These are phyloP conservation scores for Trissolcus brochymenae DNA, from an alignment of 2,888 invertebrate genomes.

Conservation along the genomic window DNA sequence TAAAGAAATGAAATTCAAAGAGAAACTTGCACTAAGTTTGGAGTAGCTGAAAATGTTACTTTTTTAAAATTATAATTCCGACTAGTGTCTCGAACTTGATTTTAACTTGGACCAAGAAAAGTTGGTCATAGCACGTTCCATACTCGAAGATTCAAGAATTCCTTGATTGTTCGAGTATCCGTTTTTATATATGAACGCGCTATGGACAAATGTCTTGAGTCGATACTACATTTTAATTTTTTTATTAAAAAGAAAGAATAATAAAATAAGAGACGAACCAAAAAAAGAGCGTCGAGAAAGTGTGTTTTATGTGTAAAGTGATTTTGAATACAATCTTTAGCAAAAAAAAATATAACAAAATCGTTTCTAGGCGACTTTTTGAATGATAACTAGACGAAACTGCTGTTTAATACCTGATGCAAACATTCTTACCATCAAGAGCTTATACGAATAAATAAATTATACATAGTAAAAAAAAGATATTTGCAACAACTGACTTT, in stretches of 20 bases:
- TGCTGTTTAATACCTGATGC: too few relatives aligned
- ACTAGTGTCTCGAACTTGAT: constrained; percentile 17
- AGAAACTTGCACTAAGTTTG: too few relatives aligned
- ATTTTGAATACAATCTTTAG: too few relatives aligned
- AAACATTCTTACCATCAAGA: too few relatives aligned
- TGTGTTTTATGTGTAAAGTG: too few relatives aligned
- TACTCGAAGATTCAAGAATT: constrained; percentile 75
- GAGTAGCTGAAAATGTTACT: not conserved
- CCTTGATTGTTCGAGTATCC: constrained; percentile 75
- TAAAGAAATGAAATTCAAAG: not conserved
- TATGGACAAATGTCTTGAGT: constrained; percentile 60
- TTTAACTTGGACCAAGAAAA: constrained; percentile 1
- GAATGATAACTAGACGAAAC: constrained; percentile 10
- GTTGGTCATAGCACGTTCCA: constrained; percentile 67
- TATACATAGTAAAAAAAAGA: too few relatives aligned
- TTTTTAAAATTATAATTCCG: constrained; percentile 19
- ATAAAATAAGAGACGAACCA: too few relatives aligned
- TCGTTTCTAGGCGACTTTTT: not conserved
- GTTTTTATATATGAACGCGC: constrained; percentile 73
- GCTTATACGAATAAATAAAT: too few relatives aligned
- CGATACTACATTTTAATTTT: constrained; percentile 3
- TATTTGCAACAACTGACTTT: too few relatives aligned
- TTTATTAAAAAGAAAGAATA: too few relatives aligned
- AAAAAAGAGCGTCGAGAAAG: not conserved
- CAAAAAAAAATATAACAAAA: not conserved